A percentile compares a stretch with the other conserved stretches of the same genome.
These are phyloP conservation scores for Pteria penguin DNA, from an alignment of 2,888 invertebrate species.

Conservation along the genomic window DNA sequence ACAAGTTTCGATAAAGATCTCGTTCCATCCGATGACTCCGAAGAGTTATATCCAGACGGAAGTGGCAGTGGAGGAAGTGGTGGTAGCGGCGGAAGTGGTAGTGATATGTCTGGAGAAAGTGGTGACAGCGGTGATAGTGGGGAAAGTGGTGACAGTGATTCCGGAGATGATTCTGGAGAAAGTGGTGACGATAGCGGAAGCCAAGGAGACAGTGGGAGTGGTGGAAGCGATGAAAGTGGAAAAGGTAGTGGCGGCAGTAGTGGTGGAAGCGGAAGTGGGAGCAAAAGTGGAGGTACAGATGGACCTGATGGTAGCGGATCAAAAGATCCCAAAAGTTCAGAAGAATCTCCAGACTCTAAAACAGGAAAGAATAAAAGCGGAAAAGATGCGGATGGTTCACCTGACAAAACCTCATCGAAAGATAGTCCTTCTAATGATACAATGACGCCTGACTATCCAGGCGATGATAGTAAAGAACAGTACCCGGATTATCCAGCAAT, in stretches of 20 bases:
- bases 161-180: neutral
- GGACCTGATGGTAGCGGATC: neutral
- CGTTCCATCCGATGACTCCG: neutral
- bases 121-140: neutral
- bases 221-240: neutral
- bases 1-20: neutral
- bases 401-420: neutral
- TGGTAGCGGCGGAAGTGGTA: neutral
- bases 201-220: neutral
- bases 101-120: neutral
- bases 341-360: neutral
- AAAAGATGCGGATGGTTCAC: neutral
- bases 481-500: neutral
- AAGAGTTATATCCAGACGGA: constrained; percentile 8
- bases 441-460: too few relatives aligned
- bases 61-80: neutral
- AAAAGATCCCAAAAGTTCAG: neutral
- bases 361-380: neutral
- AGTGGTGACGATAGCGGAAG: constrained; percentile 11
- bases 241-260: neutral
- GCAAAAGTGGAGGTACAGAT: neutral
- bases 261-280: neutral
- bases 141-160: neutral
- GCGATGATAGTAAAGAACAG: neutral
- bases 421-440: neutral